phyloP scores from a whole-genome alignment of 2,797 vertebrate genomes.

The Phataginus tricuspis region DNA sequence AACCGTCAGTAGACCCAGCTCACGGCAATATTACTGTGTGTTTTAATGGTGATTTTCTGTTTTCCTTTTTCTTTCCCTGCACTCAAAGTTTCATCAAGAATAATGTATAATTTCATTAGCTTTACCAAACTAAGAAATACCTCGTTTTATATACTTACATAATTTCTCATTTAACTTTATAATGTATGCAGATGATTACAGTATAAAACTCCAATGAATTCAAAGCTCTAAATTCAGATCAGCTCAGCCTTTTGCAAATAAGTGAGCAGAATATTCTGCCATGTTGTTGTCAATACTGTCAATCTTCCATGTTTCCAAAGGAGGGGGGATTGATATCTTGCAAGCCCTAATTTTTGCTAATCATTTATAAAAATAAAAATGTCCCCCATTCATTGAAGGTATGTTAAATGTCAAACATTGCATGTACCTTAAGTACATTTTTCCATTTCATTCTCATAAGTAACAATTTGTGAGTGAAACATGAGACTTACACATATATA shows the following conservation, averaged over 20 bases:
- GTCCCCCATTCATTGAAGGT: background rate
- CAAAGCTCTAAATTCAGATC: constrained; percentile 45
- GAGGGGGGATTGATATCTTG: background rate
- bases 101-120: background rate
- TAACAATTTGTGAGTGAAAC: background rate
- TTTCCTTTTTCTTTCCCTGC: background rate
- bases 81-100: background rate
- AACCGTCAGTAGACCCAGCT: background rate
- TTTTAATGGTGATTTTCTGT: background rate
- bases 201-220: constrained; percentile 12
- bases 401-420: background rate
- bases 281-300: constrained; percentile 50
- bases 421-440: background rate
- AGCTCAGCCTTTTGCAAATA: constrained; percentile 30
- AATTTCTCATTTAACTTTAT: constrained; percentile 63
- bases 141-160: background rate
- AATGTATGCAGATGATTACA: background rate
- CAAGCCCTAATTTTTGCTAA: background rate
- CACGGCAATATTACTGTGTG: background rate
- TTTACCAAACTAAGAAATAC: background rate
- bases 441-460: background rate
- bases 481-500: background rate
- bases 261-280: background rate
- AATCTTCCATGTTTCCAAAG: background rate
- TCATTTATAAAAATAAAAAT: constrained; percentile 29